A percentile compares a stretch with the other conserved stretches of the same genome.
Evolutionary conservation across 2,888 invertebrate genomes (phyloP).

Genomic region (Zhengitettix transpicula): DNA sequence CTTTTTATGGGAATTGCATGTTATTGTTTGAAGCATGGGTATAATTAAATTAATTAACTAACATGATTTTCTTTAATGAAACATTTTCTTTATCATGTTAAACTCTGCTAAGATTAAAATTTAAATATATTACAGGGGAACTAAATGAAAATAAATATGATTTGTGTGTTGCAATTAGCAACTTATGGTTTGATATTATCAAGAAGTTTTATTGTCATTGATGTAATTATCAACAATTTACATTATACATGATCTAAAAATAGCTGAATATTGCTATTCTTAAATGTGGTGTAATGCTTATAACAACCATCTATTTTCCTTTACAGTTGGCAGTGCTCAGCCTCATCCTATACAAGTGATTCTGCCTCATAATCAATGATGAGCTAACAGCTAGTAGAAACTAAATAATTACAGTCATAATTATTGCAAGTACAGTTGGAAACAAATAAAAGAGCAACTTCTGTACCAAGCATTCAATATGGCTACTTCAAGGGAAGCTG

Average conservation of each 20-base stretch:
- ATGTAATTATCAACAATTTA: not conserved
- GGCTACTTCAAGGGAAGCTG: not conserved
- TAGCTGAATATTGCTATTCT: not conserved
- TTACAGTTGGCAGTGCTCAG: conserved; percentile 12
- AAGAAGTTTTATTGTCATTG: not conserved
- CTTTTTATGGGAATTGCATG: no score
- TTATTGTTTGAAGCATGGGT: no score
- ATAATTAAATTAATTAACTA: no score
- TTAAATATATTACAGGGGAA: no score
- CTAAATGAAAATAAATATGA: no score
- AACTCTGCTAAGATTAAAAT: no score
- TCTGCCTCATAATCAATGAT: conserved; percentile 23
- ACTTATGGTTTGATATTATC: not conserved
- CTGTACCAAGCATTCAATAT: not conserved
- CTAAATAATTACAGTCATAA: conserved; percentile 3
- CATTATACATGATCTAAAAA: not conserved
- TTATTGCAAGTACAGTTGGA: not conserved
- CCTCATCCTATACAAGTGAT: conserved; percentile 25
- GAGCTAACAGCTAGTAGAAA: conserved; percentile 4
- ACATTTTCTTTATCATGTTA: no score
- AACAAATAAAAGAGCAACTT: not conserved
- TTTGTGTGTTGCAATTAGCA: no score
- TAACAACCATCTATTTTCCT: not conserved
- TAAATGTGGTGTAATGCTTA: not conserved
- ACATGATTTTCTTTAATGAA: no score